Base-by-base conservation (phyloP, 2,888 invertebrate genomes). In the Drosophila rellima region DNA sequence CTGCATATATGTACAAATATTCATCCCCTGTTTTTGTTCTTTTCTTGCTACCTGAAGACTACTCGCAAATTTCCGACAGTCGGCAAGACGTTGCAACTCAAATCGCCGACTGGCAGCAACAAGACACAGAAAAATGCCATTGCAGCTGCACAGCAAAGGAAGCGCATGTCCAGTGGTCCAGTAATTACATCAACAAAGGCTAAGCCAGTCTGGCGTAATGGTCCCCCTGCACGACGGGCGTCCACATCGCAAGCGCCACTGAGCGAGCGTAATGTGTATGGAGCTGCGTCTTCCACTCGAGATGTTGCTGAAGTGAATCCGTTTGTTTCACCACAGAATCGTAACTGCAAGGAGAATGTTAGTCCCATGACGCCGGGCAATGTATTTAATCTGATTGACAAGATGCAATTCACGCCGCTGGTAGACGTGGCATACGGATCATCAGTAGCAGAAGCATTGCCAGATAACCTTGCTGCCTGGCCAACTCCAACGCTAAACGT, bases 281-380 rank as follows among this genome's bases (percentile, higher is more conserved):
- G 50, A 23, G 8, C 45, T 6, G 29, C 42, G 7, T 18, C 50
- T 6, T 5, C n/a, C 2, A 33, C 7, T 1, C 11, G 15, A 7
- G 51, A 60, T 8, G 57, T 35, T n/a, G 26, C 60, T 2, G 42
- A 44, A 7, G 23, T 17, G 6, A 60, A 42, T 0, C 7, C 42
- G 0, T 48, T 42, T 45, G 2, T 55, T 26, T 86, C 79, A 2
- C 79, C 86, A 10, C 55, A 68, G 18, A 26, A 45, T 0, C 51
- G 50, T 13, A 69, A 52, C 62, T 84, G 80, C 0, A 94, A 93
- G 67, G 94, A 93, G 89, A 94, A 93, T 47, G 77, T 91, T 0
- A 93, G 92, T 74, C 94, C 94, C 55, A 90, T 85, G 74, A 93
- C 88, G 73, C 93, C 71, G 60, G 73, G 64, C 0, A 93, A 91